Evolutionary conservation across 2,797 vertebrate species (phyloP).

Genomic region (Myotis myotis): DNA sequence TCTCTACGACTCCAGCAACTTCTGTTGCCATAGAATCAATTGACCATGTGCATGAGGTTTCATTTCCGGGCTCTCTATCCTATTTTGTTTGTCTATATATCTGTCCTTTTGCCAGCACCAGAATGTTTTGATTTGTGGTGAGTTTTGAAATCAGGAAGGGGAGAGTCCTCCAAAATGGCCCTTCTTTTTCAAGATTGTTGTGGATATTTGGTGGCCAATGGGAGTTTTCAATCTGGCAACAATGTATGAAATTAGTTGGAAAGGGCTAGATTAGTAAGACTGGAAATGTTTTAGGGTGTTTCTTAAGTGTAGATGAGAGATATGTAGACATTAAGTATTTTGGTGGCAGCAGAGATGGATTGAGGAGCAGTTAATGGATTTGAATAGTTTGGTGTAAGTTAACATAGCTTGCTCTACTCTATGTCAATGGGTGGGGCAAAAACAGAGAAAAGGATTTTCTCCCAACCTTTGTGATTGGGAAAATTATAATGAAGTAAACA

Average conservation of each 20-base stretch:
- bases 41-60: neutral
- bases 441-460: neutral
- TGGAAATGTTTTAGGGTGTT: neutral
- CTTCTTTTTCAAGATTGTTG: conserved; percentile 1
- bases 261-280: neutral
- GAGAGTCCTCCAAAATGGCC: neutral
- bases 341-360: neutral
- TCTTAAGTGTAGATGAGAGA: neutral
- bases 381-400: neutral
- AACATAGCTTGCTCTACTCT: neutral
- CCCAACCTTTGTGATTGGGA: neutral
- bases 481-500: neutral
- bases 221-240: neutral
- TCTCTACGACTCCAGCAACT: neutral
- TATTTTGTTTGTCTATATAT: neutral
- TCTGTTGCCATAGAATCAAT: neutral
- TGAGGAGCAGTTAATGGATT: neutral
- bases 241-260: neutral
- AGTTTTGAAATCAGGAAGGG: conserved; percentile 44
- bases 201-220: neutral
- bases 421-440: neutral
- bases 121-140: conserved; percentile 20
- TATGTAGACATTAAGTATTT: neutral
- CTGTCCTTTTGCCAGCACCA: neutral
- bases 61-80: neutral